Conservation (phyloP, 2,888 invertebrate genomes). For the Idaea dimidiata region DNA sequence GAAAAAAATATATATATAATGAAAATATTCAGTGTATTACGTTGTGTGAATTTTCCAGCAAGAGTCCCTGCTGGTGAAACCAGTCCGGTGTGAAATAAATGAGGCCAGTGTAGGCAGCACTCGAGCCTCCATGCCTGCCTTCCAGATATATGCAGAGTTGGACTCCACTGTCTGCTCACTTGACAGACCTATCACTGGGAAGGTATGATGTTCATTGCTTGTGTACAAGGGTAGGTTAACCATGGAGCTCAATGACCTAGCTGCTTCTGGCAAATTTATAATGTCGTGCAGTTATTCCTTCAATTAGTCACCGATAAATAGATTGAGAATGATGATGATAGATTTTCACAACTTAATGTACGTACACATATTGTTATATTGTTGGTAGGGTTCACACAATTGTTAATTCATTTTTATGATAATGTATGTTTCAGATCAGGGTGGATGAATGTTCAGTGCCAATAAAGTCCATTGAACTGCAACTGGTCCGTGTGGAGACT, state of each 20-base stretch:
- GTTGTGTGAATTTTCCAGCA: conserved; percentile 35
- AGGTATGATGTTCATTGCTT: conserved; percentile 72
- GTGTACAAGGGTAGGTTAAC: background rate
- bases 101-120: conserved; percentile 88
- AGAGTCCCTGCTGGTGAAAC: conserved; percentile 71
- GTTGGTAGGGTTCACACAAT: too few relatives aligned
- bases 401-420: too few relatives aligned
- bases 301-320: too few relatives aligned
- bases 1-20: too few relatives aligned
- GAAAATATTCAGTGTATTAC: too few relatives aligned
- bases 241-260: too few relatives aligned
- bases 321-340: too few relatives aligned
- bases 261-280: too few relatives aligned
- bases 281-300: too few relatives aligned
- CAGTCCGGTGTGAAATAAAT: conserved; percentile 90
- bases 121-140: conserved; percentile 84
- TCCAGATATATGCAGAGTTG: conserved; percentile 90
- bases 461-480: conserved; percentile 96
- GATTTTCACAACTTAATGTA: too few relatives aligned
- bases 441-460: conserved; percentile 90
- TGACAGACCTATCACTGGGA: conserved; percentile 93
- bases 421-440: conserved; percentile 75
- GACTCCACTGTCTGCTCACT: conserved; percentile 92
- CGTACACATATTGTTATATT: too few relatives aligned
- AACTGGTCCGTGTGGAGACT: conserved; percentile 96